Percentiles rank a stretch among this genome's conserved stretches.
Conservation (phyloP, 2,113 vertebrate genomes). For the Phycodurus eques region DNA sequence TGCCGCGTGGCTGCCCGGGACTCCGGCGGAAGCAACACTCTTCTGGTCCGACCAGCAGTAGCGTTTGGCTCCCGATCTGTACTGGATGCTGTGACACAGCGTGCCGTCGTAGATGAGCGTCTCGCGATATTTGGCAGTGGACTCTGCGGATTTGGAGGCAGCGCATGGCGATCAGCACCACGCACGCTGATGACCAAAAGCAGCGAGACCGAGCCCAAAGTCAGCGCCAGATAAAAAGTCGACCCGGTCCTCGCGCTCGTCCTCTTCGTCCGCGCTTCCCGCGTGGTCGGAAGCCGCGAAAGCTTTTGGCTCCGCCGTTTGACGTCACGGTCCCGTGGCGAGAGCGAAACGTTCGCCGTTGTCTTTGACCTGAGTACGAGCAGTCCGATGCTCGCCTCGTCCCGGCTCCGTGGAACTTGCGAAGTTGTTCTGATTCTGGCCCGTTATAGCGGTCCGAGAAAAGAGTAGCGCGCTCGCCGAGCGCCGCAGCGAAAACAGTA, state of each 20-base stretch:
- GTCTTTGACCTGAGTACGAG: conserved; percentile 67
- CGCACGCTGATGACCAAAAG: conserved; percentile 64
- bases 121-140: conserved; percentile 51
- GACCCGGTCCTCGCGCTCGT: conserved; percentile 27
- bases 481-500: conserved; percentile 63
- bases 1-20: conserved; percentile 63
- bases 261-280: conserved; percentile 23
- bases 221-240: conserved; percentile 59
- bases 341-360: conserved; percentile 63
- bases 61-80: conserved; percentile 67
- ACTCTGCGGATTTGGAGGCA: conserved; percentile 55
- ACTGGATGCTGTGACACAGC: conserved; percentile 66
- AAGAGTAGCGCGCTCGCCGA: conserved; percentile 63
- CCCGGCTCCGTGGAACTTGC: conserved; percentile 62
- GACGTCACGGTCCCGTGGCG: conserved; percentile 61
- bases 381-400: conserved; percentile 58
- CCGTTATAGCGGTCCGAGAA: conserved; percentile 59
- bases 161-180: conserved; percentile 59
- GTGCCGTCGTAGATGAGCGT: conserved; percentile 55
- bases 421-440: conserved; percentile 66
- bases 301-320: conserved; percentile 59
- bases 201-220: conserved; percentile 55
- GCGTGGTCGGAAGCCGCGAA: conserved; percentile 56
- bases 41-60: conserved; percentile 72
- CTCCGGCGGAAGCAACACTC: conserved; percentile 66